Evolutionary conservation across 2,797 vertebrate species (phyloP).

Genomic region (Lagorchestes hirsutus): DNA sequence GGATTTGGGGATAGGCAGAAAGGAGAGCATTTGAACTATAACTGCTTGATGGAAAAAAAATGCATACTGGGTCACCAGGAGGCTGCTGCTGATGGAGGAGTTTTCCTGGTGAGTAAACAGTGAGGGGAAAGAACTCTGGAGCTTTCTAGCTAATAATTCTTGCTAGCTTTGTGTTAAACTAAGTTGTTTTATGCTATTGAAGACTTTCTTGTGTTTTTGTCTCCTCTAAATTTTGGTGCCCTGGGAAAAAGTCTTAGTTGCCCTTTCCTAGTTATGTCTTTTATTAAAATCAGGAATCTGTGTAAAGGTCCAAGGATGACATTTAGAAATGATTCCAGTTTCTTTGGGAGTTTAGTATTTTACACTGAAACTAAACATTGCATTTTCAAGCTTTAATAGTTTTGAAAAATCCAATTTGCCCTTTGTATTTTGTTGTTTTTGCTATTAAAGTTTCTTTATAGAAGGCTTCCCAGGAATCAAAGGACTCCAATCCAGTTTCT

Average conservation of each 20-base stretch:
- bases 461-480: slow-evolving; percentile 30
- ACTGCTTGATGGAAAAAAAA: background rate
- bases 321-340: background rate
- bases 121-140: background rate
- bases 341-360: slow-evolving; percentile 22
- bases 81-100: background rate
- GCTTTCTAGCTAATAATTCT: background rate
- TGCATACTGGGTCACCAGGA: background rate
- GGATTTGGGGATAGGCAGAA: background rate
- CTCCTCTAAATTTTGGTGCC: background rate
- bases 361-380: slow-evolving; percentile 35
- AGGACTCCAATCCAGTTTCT: slow-evolving; percentile 44
- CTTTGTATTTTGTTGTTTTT: slow-evolving; percentile 53
- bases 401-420: slow-evolving; percentile 51
- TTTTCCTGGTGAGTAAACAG: background rate
- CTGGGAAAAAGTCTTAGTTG: background rate
- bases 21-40: background rate
- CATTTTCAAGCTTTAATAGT: slow-evolving; percentile 41
- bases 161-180: background rate
- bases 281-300: slow-evolving; percentile 7
- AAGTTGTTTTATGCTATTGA: background rate
- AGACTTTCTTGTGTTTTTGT: background rate
- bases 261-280: background rate
- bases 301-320: slow-evolving; percentile 28
- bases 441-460: slow-evolving; percentile 36